These are phyloP conservation scores for Pachycephus smyrnensis DNA, from an alignment of 2,888 invertebrate genomes.

Conservation along the genomic window DNA sequence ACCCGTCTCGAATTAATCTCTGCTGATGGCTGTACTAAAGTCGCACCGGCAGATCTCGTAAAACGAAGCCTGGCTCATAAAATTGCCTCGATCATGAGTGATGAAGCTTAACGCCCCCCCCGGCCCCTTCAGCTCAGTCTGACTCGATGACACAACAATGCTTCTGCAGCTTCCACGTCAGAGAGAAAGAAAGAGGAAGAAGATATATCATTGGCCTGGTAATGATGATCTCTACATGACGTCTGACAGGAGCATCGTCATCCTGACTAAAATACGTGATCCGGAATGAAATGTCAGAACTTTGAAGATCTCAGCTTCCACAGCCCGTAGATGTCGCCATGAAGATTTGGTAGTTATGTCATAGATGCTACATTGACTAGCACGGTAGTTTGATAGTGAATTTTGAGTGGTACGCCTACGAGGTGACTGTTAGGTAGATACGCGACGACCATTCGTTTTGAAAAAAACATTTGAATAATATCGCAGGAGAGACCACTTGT, in stretches of 20 bases:
- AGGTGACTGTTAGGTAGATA: background rate
- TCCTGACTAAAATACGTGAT: background rate
- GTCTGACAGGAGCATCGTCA: background rate
- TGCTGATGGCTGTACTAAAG: conserved; percentile 4
- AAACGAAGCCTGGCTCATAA: conserved; percentile 1
- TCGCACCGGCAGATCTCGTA: conserved; percentile 2
- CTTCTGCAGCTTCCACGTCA: background rate
- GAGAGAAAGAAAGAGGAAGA: background rate
- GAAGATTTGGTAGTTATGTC: background rate
- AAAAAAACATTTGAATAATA: conserved; percentile 9
- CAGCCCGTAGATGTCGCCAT: background rate
- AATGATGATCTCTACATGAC: background rate
- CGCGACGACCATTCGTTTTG: background rate
- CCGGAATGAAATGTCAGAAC: background rate
- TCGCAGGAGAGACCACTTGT: background rate
- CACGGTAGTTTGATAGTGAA: background rate
- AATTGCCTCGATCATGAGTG: background rate
- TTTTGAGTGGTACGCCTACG: background rate
- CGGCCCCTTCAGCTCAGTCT: background rate
- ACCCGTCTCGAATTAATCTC: background rate
- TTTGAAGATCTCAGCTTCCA: background rate
- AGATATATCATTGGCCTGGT: background rate
- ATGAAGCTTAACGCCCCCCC: background rate
- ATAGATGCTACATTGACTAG: background rate
- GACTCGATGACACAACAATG: conserved; percentile 3